Base-by-base conservation (phyloP, 2,797 vertebrate species). In the Pteropus rufus region DNA sequence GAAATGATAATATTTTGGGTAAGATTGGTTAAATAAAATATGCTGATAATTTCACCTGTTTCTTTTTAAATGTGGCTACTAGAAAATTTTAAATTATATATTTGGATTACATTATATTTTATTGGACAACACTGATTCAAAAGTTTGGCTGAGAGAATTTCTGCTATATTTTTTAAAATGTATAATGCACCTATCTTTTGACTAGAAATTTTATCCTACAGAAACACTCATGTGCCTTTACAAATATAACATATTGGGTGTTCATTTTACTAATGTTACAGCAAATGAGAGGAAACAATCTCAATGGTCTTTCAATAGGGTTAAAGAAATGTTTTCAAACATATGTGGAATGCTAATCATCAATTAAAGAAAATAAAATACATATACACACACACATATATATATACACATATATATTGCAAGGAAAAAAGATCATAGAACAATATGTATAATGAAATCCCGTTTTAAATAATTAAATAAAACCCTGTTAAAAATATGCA, bases 291-390 rank as follows among this genome's bases (percentile, higher is more conserved):
- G 41, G 41, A 36, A 67, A 67, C 9, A 46, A 31, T 64, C 60
- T 73, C 31, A 73, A 8, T 56, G 31, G 2, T 75, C 41, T 89
- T 93, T 88, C 31, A 19, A 3, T 89, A 26, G 12, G 5, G 31
- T 64, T 75, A 89, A 75, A 89, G 56, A 93, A 86, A 52, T 87
- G 54, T 49, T 89, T 89, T 77, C 58, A 67, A 82, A 76, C 46
- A 89, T 64, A 65, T 34, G 46, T 49, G 10, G 31, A 76, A 58
- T 75, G 49, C 14, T 75, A 58, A 89, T 46, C 10, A 82, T 39
- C 3, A 2, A 69, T 58, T 44, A 88, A n/a, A 75, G 36, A 93
- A 62, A 82, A 75, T 36, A 56, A 15, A 54, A 72, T 70, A 81
- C 15, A 26, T 12, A 54, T 10, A 56, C 34, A 52, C 15, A 44